A percentile compares a stretch with the other conserved stretches of the same genome.
Evolutionary conservation across 1,140 invertebrate genomes (phyloP).

Genomic region (Conopomorpha cramerella): DNA sequence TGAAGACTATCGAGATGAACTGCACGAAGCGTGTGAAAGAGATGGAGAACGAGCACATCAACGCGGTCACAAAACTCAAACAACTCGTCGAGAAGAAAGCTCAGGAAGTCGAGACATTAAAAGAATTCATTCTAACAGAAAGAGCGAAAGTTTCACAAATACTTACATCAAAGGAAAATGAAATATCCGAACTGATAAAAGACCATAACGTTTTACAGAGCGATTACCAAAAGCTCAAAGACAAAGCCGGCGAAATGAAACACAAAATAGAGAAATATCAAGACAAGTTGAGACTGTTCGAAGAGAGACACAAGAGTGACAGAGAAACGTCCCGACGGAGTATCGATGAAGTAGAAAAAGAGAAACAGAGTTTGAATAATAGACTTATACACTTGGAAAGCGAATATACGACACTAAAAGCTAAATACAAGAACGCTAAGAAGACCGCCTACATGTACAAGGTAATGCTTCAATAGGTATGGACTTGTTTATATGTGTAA

Average conservation of each 20-base stretch:
- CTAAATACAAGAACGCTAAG: slow-evolving; percentile 63
- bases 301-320: slow-evolving; percentile 31
- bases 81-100: slow-evolving; percentile 58
- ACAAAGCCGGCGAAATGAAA: slow-evolving; percentile 26
- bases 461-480: too few relatives aligned
- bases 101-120: slow-evolving; percentile 59
- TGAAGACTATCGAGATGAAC: slow-evolving; percentile 56
- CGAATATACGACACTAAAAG: slow-evolving; percentile 42
- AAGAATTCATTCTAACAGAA: slow-evolving; percentile 60
- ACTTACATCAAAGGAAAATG: slow-evolving; percentile 46
- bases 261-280: slow-evolving; percentile 36
- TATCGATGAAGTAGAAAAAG: slow-evolving; percentile 21
- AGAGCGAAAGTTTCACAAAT: slow-evolving; percentile 58
- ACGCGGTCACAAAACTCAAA: slow-evolving; percentile 41
- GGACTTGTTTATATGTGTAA: too few relatives aligned
- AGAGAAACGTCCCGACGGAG: slow-evolving; percentile 29
- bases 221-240: slow-evolving; percentile 33
- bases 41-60: slow-evolving; percentile 48
- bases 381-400: slow-evolving; percentile 28
- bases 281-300: slow-evolving; percentile 23
- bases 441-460: slow-evolving; percentile 63
- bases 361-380: slow-evolving; percentile 23
- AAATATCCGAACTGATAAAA: slow-evolving; percentile 43
- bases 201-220: slow-evolving; percentile 38
- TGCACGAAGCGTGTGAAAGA: slow-evolving; percentile 51